Evolutionary conservation across 1,140 invertebrate species (phyloP), one percentile per base, ranked within the genome.

Genomic region (Diploscapter pachys): DNA sequence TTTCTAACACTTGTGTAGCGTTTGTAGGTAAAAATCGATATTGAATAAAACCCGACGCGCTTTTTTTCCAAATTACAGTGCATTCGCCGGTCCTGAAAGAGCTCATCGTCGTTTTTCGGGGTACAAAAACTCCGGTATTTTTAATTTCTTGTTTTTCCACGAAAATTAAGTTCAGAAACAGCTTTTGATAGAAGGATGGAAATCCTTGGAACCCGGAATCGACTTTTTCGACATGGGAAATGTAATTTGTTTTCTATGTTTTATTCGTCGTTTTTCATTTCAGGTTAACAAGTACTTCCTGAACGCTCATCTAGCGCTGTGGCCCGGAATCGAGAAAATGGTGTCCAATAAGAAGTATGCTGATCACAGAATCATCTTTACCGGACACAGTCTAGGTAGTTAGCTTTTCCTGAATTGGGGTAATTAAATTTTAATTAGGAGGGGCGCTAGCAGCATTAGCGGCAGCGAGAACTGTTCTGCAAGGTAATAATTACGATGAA

Each of bases 201-300:
- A 67, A 5, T 67, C 74, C 5, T 52, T 72, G 0, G 54, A 78
- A 13, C 50, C 55, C 4, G 70, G 75, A 3, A 48, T 71, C 4
- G 73, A 78, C 31, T 78, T 78, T 71, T 77, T 72, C 67, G 74
- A 70, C 57, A 75, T 78, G 73, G 77, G 77, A 4, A n/a, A 4
- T 5, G 71, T 72, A 50, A 8, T 55, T 67, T n/a, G 48, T n/a
- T 11, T 72, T 50, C 57, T 4, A 11, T 52, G n/a, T 52, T 64
- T 5, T 69, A 4, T 13, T 6, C 6, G n/a, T 5, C n/a, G 9
- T n/a, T 31, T 52, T 52, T 5, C 5, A 68, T 4, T 72, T 51
- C 13, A 80, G 49, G 77, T 78, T 11, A 78, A 78, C 71, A 63
- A 53, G 51, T 78, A 78, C 55, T 78, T 78, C 65, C 57, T 54